These are phyloP conservation scores for Argyresthia goedartella DNA, from an alignment of 2,888 invertebrate species.

Conservation along the genomic window DNA sequence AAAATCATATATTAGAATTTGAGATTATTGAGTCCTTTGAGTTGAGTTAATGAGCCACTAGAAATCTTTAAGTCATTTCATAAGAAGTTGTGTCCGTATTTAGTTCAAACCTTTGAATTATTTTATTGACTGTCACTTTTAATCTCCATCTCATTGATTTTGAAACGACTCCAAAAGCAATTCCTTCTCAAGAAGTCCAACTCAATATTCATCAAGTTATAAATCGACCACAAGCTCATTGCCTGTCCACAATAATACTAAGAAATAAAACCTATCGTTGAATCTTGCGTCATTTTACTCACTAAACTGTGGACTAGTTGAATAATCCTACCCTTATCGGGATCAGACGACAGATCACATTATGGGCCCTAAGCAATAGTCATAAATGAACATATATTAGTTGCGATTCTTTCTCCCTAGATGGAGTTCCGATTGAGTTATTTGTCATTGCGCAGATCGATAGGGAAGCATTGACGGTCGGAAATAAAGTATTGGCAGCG, in stretches of 20 bases:
- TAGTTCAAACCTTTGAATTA: too few relatives aligned
- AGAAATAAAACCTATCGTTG: conserved; percentile 11
- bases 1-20: too few relatives aligned
- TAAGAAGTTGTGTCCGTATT: too few relatives aligned
- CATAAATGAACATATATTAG: conserved; percentile 40
- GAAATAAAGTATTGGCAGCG: conserved; percentile 17
- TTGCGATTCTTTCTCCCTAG: conserved; percentile 26
- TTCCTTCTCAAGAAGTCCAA: too few relatives aligned
- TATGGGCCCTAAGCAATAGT: conserved; percentile 8
- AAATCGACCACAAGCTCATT: background rate
- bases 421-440: conserved; percentile 42
- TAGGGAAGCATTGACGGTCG: conserved; percentile 9
- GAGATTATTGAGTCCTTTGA: too few relatives aligned
- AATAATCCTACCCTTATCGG: conserved; percentile 10
- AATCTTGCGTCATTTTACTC: conserved; percentile 8
- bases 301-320: conserved; percentile 9
- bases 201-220: too few relatives aligned
- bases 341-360: conserved; percentile 1
- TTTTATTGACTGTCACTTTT: too few relatives aligned
- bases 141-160: too few relatives aligned
- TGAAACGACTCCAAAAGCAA: too few relatives aligned
- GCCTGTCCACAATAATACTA: background rate
- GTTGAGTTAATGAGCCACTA: too few relatives aligned
- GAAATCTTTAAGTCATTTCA: too few relatives aligned
- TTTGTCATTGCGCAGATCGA: conserved; percentile 32